Conservation (phyloP, 2,888 invertebrate genomes). For the Cyrtodaria siliqua region DNA sequence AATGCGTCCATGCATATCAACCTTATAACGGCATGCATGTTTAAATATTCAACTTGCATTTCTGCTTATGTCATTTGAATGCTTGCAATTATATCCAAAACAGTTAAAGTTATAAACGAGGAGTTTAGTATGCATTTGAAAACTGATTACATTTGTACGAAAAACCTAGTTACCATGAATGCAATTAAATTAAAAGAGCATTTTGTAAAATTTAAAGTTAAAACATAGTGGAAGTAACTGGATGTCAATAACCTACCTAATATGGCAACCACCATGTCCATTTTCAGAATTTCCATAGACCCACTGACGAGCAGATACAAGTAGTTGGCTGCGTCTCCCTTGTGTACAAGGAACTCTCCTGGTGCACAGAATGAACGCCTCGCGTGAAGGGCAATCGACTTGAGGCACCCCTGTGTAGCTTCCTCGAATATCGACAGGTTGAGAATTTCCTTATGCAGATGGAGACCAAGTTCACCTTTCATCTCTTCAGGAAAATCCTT, state of each 20-base stretch:
- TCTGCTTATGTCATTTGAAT: too few species aligned
- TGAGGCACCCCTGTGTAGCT: slow-evolving; percentile 97
- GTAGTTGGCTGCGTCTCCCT: slow-evolving; percentile 96
- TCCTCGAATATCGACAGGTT: slow-evolving; percentile 97
- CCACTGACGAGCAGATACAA: slow-evolving; percentile 98
- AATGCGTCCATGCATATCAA: too few species aligned
- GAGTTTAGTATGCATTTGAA: too few species aligned
- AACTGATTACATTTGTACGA: too few species aligned
- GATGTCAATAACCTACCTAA: slow-evolving; percentile 93
- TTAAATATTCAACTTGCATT: too few species aligned
- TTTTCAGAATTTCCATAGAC: slow-evolving; percentile 98
- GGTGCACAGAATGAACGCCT: slow-evolving; percentile 98
- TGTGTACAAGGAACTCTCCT: slow-evolving; percentile 97
- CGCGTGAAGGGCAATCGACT: slow-evolving; percentile 96
- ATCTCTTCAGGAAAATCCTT: slow-evolving; percentile 98
- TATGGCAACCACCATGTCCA: slow-evolving; percentile 98
- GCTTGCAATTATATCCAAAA: too few species aligned
- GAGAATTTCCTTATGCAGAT: slow-evolving; percentile 97
- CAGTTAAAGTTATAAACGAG: too few species aligned
- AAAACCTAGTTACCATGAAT: too few species aligned
- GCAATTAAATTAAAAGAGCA: too few species aligned
- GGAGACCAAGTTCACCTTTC: slow-evolving; percentile 97
- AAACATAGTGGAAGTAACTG: too few species aligned
- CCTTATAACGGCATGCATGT: too few species aligned
- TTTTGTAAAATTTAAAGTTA: too few species aligned